A percentile compares a stretch with the other conserved stretches of the same genome.
phyloP scores from a whole-genome alignment of 1,140 invertebrate genomes.

The Nixonia krombeini region DNA sequence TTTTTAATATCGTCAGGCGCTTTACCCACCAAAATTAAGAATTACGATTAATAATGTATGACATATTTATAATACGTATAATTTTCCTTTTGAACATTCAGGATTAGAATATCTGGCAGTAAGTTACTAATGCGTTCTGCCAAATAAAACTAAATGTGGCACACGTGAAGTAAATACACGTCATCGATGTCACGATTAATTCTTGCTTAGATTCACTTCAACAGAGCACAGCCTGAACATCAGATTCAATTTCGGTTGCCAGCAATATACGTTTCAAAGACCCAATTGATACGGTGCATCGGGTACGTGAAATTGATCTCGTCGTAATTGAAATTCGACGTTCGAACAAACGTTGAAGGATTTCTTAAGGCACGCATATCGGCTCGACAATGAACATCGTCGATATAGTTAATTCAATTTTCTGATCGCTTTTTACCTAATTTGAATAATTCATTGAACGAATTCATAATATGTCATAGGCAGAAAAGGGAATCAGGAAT shows the following conservation, averaged over 20 bases:
- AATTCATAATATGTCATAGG: slow-evolving; percentile 57
- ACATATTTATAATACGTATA: too few species aligned
- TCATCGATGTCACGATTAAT: slow-evolving; percentile 20
- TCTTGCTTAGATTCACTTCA: slow-evolving; percentile 17
- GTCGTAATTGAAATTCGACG: slow-evolving; percentile 44
- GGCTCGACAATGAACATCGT: slow-evolving; percentile 32
- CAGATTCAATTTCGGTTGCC: slow-evolving; percentile 29
- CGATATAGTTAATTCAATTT: slow-evolving; percentile 55
- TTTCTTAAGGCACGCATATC: slow-evolving; percentile 42
- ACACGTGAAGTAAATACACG: neutral
- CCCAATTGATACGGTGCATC: slow-evolving; percentile 37
- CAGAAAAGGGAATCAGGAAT: slow-evolving; percentile 60
- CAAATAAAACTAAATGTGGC: too few species aligned
- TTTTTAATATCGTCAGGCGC: too few species aligned
- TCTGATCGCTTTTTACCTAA: slow-evolving; percentile 40
- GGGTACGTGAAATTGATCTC: slow-evolving; percentile 40
- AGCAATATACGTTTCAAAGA: slow-evolving; percentile 35
- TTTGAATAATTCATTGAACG: slow-evolving; percentile 58
- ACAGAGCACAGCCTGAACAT: slow-evolving; percentile 17
- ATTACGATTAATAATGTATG: too few species aligned
- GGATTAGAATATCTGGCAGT: too few species aligned
- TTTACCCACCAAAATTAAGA: too few species aligned
- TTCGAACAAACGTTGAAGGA: slow-evolving; percentile 36
- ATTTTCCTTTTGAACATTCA: too few species aligned
- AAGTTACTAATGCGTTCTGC: too few species aligned